phyloP scores from a whole-genome alignment of 1,140 invertebrate species.

The Zophobas atratus region DNA sequence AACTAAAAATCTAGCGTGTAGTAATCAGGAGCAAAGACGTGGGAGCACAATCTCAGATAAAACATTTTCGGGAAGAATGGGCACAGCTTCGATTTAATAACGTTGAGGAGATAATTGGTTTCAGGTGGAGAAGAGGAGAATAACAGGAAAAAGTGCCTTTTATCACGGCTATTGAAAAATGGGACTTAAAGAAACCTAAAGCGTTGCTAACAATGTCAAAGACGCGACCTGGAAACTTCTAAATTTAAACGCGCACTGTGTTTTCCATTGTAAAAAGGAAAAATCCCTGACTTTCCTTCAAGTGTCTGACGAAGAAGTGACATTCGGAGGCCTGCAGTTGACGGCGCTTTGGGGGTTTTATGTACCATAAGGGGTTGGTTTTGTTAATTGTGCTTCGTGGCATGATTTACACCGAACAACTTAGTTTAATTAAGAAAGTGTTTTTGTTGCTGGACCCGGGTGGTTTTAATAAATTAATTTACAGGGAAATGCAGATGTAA shows the following conservation, averaged over 20 bases:
- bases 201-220: constrained; percentile 22
- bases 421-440: constrained; percentile 39
- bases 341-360: constrained; percentile 29
- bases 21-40: no score
- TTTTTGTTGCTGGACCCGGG: constrained; percentile 12
- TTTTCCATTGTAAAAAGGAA: constrained; percentile 26
- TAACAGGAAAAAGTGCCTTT: not conserved
- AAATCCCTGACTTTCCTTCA: constrained; percentile 37
- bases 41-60: no score
- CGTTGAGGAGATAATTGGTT: constrained; percentile 43
- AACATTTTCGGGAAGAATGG: no score
- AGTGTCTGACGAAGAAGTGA: constrained; percentile 40
- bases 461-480: constrained; percentile 29
- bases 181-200: not conserved
- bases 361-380: constrained; percentile 12
- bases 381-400: constrained; percentile 40
- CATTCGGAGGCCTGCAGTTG: constrained; percentile 26
- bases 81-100: not conserved
- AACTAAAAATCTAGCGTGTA: no score
- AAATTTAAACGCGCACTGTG: constrained; percentile 41
- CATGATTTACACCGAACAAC: constrained; percentile 23
- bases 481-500: constrained; percentile 9
- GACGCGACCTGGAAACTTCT: constrained; percentile 23
- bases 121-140: constrained; percentile 29
- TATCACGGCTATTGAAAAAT: constrained; percentile 9